Percentiles rank a stretch among this genome's conserved stretches.
Conservation (phyloP, 2,113 vertebrate genomes). For the Synodontis membranacea region DNA sequence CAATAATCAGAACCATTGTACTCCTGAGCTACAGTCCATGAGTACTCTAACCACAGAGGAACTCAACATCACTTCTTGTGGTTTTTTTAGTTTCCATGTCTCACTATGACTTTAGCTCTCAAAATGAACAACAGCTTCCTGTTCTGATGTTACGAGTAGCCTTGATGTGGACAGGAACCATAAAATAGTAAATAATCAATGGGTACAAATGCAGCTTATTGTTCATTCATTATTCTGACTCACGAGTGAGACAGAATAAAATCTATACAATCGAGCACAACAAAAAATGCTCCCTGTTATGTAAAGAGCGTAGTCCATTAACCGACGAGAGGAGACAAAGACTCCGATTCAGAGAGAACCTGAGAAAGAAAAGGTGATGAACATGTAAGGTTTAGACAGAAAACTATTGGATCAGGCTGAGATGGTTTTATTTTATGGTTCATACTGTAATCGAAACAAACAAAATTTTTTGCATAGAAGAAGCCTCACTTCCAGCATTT, state of each 20-base stretch:
- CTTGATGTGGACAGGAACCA: neutral
- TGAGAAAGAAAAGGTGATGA: neutral
- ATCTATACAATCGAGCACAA: neutral
- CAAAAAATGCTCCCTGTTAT: neutral
- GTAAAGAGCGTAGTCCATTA: neutral
- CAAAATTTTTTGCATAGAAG: neutral
- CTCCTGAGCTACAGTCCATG: neutral
- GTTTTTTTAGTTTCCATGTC: neutral
- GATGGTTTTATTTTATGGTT: neutral
- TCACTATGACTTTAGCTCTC: neutral
- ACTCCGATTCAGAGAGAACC: neutral
- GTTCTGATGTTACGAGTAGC: neutral
- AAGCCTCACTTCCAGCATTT: too few relatives aligned
- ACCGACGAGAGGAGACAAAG: neutral
- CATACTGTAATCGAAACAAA: too few relatives aligned
- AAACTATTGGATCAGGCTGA: neutral
- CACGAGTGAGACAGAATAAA: neutral
- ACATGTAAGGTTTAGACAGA: neutral
- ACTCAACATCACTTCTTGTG: neutral
- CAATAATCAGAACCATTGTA: neutral
- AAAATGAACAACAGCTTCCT: neutral
- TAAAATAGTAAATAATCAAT: neutral
- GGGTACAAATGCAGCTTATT: neutral
- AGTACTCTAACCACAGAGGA: neutral
- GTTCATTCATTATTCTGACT: constrained; percentile 13